A percentile compares a stretch with the other conserved stretches of the same genome.
These are phyloP conservation scores for Calosoma granatense DNA, from an alignment of 1,140 invertebrate species.

Conservation along the genomic window DNA sequence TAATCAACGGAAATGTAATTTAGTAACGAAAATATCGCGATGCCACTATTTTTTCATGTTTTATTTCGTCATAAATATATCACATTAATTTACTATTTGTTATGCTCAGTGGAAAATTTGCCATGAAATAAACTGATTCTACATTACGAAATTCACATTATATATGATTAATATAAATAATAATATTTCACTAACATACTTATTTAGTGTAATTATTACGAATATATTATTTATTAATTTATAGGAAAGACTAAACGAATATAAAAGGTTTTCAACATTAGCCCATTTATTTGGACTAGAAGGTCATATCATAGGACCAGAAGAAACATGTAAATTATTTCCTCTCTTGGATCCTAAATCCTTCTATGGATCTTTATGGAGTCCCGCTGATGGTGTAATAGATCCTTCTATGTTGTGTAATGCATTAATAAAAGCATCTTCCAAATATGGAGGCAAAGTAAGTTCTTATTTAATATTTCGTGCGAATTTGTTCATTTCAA, in stretches of 20 bases:
- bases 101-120: no score
- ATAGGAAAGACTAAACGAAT: slow-evolving; percentile 70
- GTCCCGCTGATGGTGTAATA: slow-evolving; percentile 68
- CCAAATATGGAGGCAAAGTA: slow-evolving; percentile 59
- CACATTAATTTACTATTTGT: no score
- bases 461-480: slow-evolving; percentile 8
- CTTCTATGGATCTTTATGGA: slow-evolving; percentile 66
- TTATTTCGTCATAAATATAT: no score
- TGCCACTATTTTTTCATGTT: no score
- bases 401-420: slow-evolving; percentile 73
- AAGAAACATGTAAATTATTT: slow-evolving; percentile 66
- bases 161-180: no score
- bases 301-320: slow-evolving; percentile 56
- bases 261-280: slow-evolving; percentile 65
- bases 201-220: no score
- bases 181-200: no score
- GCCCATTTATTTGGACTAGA: slow-evolving; percentile 68
- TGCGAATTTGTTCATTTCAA: slow-evolving; percentile 10
- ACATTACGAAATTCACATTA: no score
- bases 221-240: slow-evolving; percentile 23
- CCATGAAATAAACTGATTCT: no score
- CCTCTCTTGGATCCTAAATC: slow-evolving; percentile 64
- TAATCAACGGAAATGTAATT: no score
- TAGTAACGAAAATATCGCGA: no score
- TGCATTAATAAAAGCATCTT: slow-evolving; percentile 60